Evolutionary conservation across 2,888 invertebrate genomes (phyloP).

Genomic region (Mythimna albipuncta): DNA sequence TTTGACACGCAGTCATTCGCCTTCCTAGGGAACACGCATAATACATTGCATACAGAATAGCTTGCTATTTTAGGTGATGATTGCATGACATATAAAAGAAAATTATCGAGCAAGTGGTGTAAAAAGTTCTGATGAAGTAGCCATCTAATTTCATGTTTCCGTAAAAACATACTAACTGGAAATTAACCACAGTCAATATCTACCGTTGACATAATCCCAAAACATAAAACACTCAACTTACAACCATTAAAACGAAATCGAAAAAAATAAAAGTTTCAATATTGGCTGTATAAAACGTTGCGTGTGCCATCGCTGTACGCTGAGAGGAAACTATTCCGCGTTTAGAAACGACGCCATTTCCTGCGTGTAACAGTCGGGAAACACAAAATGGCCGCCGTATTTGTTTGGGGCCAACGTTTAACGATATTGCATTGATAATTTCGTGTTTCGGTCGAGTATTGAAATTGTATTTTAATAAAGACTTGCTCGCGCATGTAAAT

Average conservation of each 20-base stretch:
- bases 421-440: slow-evolving; percentile 67
- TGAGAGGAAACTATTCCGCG: slow-evolving; percentile 71
- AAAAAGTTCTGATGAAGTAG: too few relatives aligned
- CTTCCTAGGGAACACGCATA: too few relatives aligned
- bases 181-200: too few relatives aligned
- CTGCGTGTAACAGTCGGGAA: slow-evolving; percentile 58
- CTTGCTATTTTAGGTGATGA: too few relatives aligned
- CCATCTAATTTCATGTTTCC: too few relatives aligned
- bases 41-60: too few relatives aligned
- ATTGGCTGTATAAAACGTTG: slow-evolving; percentile 55
- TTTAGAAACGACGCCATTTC: slow-evolving; percentile 73
- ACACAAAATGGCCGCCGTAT: slow-evolving; percentile 64
- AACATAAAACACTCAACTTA: neutral
- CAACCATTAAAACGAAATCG: slow-evolving; percentile 20
- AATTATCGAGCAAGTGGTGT: too few relatives aligned
- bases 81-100: too few relatives aligned
- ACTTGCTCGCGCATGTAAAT: slow-evolving; percentile 53
- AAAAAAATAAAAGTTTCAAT: slow-evolving; percentile 27
- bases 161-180: too few relatives aligned
- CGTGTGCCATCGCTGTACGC: slow-evolving; percentile 48
- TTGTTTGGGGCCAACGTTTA: slow-evolving; percentile 59
- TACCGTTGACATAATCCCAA: neutral
- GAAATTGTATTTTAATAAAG: slow-evolving; percentile 66
- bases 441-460: slow-evolving; percentile 58
- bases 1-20: too few relatives aligned